Conservation (phyloP, 2,797 vertebrate species). For the Oreochromis grahami region DNA sequence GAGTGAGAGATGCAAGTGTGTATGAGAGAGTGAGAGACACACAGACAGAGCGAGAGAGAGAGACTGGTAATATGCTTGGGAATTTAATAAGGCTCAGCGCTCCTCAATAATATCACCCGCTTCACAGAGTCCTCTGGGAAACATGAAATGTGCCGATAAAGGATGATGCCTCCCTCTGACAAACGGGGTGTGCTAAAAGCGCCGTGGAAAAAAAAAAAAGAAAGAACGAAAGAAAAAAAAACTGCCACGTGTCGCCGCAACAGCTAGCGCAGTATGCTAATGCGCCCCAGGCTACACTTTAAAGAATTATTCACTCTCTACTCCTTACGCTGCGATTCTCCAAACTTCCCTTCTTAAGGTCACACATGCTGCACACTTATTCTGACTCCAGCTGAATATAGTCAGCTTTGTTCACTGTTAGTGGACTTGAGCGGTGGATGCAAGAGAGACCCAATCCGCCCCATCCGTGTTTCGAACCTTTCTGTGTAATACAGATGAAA, state of each 20-base stretch:
- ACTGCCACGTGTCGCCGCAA: constrained; percentile 19
- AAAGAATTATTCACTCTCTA: constrained; percentile 64
- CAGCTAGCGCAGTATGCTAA: constrained; percentile 56
- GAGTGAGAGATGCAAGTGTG: constrained; percentile 42
- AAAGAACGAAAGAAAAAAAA: not conserved
- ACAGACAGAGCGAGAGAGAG: constrained; percentile 36
- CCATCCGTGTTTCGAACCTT: not conserved
- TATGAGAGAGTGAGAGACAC: constrained; percentile 20
- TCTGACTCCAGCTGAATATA: constrained; percentile 22
- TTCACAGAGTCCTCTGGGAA: constrained; percentile 74
- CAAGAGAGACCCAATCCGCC: not conserved
- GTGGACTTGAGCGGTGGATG: constrained; percentile 12
- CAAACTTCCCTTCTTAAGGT: constrained; percentile 42
- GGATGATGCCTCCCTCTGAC: constrained; percentile 71
- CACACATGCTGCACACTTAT: constrained; percentile 33
- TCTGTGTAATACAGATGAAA: not conserved
- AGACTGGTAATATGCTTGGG: constrained; percentile 75
- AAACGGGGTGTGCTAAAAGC: constrained; percentile 63
- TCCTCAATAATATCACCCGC: constrained; percentile 77
- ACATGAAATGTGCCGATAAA: constrained; percentile 74
- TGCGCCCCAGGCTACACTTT: constrained; percentile 59
- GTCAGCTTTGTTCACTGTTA: constrained; percentile 17
- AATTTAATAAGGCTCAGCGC: constrained; percentile 81
- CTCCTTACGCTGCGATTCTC: constrained; percentile 50
- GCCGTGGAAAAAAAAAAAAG: not conserved